Evolutionary conservation across 2,113 vertebrate genomes (phyloP).

Genomic region (Cricetomys ansorgei): DNA sequence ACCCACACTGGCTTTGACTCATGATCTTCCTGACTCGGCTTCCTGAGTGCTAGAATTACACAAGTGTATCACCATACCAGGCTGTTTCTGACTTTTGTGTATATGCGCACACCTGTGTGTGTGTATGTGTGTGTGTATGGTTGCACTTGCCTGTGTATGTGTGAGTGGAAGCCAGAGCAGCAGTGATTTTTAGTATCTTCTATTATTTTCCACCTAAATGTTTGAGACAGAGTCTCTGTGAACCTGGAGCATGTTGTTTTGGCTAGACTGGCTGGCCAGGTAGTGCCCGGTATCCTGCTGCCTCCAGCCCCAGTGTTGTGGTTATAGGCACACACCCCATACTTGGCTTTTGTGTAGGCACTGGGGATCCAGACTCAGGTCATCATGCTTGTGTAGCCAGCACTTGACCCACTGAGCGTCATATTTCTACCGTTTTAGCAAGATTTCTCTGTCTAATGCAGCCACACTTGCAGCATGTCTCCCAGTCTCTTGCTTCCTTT

Average conservation of each 20-base stretch:
- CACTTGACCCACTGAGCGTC: neutral
- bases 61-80: too few relatives aligned
- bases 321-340: neutral
- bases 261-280: neutral
- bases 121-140: neutral
- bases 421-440: neutral
- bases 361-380: neutral
- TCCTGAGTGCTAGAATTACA: neutral
- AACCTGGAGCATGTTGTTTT: neutral
- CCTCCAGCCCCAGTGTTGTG: neutral
- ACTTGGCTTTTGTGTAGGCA: neutral
- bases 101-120: neutral
- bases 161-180: neutral
- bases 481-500: too few relatives aligned
- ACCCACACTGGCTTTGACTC: neutral
- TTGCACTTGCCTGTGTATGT: neutral
- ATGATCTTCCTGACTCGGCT: neutral
- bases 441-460: neutral
- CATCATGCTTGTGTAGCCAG: too few relatives aligned
- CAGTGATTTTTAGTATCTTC: neutral
- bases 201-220: neutral
- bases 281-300: neutral
- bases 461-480: fast-evolving
- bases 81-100: neutral
- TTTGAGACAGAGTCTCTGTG: neutral